Base-by-base conservation (phyloP, 2,888 invertebrate species). In the Pecten maximus region DNA sequence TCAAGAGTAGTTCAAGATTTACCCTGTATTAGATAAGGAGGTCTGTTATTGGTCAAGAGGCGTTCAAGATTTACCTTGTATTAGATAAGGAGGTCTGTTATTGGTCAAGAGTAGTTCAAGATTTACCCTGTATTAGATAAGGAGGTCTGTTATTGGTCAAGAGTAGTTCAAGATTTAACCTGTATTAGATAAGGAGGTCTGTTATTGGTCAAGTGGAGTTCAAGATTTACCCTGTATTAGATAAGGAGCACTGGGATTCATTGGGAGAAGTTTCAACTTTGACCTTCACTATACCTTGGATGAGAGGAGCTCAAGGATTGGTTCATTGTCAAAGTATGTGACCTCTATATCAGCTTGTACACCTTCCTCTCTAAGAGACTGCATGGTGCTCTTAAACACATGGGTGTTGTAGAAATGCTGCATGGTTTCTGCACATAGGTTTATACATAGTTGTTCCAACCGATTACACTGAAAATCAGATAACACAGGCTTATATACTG, bases 321-420 rank as follows among this genome's bases (percentile, higher is more conserved):
- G 99, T 94, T 99, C 99, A 97, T 98, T 99, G 97, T 99, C 99
- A 91, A 98, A 98, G 97, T 99, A 99, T 96, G 98, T 98, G 91
- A 99, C 98, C 96, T 99, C 98, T 40, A 98, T 98, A 96, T 98
- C 98, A 96, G 98, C 98, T 90, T 98, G 97, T 94, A 99, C 98
- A 89, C 98, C 98, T 97, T 99, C 99, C 97, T 99, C 99, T 92
- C 98, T 97, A 96, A 99, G 99, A 90, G 99, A 98, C 97, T 99
- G 99, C 93, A 98, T 98, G 94, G 98, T 98, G 40, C 98, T 98
- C 97, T 99, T 99, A 97, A 99, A 99, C 94, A 99, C 98, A 97
- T 99, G 99, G 90, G 99, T 99, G 97, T 99, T 99, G 97, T 99
- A 99, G 97, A 99, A 99, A 97, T 99, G 99, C 97, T 99, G 99